Base-by-base conservation (phyloP, 2,888 invertebrate species). In the Orthosia gracilis region DNA sequence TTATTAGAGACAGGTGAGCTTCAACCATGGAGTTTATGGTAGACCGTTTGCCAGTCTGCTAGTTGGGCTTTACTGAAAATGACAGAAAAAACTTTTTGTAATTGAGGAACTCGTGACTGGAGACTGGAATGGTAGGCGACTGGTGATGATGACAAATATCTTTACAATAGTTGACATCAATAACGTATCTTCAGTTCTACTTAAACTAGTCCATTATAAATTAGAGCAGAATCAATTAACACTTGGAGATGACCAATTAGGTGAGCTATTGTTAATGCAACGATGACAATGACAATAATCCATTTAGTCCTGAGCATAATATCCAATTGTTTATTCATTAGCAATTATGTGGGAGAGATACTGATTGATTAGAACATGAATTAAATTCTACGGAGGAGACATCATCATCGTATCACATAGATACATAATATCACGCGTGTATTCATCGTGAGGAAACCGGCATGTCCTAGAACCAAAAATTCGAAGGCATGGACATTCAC, bases 241-340 rank as follows among this genome's bases (percentile, higher is more conserved):
- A 72, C 59, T 45, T 49, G 4, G 12, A 45, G 63, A 45, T 59
- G 73, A 64, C 57, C 31, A 73, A 78, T 73, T 79, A 79, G 15
- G 7, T 45, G 31, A 54, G 55, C 58, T n/a, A 68, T 79, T 73
- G 73, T 63, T 54, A 79, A 67, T 58, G 17, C 59, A 57, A 0
- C 21, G 52, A 47, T 18, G 57, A 64, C 52, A 70, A 54, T 64
- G 58, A 17, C 5, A 17, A 2, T 76, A 31, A 77, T 72, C 76
- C 26, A 45, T 15, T 62, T 45, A 76, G 62, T 4, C 21, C 26
- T 18, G 21, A 26, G 31, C 61, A 23, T 72, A 9, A 50, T 50
- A 65, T 65, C 23, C 54, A 55, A 72, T 78, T 72, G 64, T 45
- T 52, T 23, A 61, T 57, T 40, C 23, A 47, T 73, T 17, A 9